These are phyloP conservation scores for Coracias cyanogaster DNA, from an alignment of 2,797 vertebrate species.

Conservation along the genomic window DNA sequence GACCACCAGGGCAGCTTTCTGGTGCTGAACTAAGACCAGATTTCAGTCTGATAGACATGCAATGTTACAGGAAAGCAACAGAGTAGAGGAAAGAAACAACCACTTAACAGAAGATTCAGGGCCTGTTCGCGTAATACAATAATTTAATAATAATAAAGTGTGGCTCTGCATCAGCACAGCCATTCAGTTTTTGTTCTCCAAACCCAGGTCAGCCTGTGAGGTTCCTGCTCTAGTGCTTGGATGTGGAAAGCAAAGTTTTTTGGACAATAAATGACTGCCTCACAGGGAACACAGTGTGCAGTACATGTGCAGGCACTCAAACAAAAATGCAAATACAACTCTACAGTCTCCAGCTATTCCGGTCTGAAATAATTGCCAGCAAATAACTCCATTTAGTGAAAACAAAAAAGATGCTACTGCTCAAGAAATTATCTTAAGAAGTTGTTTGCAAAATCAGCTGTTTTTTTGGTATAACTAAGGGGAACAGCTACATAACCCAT, in stretches of 20 bases:
- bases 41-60: neutral
- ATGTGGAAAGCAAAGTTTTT: constrained; percentile 7
- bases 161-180: neutral
- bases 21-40: neutral
- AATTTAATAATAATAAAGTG: neutral
- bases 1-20: neutral
- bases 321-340: constrained; percentile 67
- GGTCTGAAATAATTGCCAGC: constrained; percentile 52
- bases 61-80: neutral
- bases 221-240: neutral
- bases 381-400: constrained; percentile 32
- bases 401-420: constrained; percentile 36
- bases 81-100: neutral
- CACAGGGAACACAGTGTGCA: constrained; percentile 71
- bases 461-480: neutral
- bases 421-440: neutral
- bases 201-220: neutral
- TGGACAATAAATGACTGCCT: constrained; percentile 32
- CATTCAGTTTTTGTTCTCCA: neutral
- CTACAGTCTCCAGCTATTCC: constrained; percentile 66
- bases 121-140: neutral
- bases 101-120: neutral
- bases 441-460: neutral
- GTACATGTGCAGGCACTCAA: constrained; percentile 66
- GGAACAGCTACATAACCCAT: neutral